These are phyloP conservation scores for Podarcis raffonei DNA, from an alignment of 2,113 vertebrate genomes.

Conservation along the genomic window DNA sequence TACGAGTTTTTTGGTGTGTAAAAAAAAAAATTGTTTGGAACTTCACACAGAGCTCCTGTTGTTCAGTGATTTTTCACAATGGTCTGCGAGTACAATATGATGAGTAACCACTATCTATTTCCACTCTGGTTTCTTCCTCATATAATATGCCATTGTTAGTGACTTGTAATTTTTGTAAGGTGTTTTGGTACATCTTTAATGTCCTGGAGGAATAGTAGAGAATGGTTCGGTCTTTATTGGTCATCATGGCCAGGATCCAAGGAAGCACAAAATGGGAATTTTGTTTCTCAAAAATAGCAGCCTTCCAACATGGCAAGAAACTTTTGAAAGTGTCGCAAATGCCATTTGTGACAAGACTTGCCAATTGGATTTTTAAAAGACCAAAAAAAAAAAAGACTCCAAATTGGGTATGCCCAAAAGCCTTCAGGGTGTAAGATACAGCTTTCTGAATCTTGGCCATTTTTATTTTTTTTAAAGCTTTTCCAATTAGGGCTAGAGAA, in stretches of 20 bases:
- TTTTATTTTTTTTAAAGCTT: background rate
- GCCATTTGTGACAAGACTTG: background rate
- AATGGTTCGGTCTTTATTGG: background rate
- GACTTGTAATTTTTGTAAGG: conserved; percentile 7
- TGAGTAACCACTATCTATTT: background rate
- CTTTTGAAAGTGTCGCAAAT: background rate
- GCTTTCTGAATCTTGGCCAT: background rate
- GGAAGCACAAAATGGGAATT: background rate
- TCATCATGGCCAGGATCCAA: background rate
- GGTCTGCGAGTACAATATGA: background rate
- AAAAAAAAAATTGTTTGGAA: background rate
- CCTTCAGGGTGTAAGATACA: background rate
- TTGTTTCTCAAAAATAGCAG: background rate
- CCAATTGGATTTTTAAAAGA: background rate
- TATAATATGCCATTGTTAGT: background rate
- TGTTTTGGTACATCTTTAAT: conserved; percentile 24
- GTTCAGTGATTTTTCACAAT: background rate
- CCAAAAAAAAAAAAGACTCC: background rate
- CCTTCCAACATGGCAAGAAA: background rate
- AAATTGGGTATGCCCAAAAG: background rate
- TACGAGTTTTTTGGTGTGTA: background rate
- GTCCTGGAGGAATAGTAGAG: background rate
- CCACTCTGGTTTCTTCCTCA: background rate
- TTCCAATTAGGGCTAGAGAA: background rate
- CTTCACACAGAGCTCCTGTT: background rate